Evolutionary conservation across 2,888 invertebrate species (phyloP).

Genomic region (Agelastica alni): DNA sequence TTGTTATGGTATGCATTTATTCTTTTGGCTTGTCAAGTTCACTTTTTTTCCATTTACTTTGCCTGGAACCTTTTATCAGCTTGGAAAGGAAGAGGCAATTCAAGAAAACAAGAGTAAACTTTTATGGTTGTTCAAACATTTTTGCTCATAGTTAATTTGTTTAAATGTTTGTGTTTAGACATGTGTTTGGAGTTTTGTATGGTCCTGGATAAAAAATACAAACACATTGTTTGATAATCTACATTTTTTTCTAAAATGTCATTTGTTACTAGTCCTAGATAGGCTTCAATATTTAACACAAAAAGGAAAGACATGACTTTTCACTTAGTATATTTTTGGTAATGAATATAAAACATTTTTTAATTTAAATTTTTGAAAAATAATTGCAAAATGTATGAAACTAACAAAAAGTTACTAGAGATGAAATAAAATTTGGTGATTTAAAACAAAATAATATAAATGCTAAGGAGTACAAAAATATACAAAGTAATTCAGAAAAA

Average conservation of each 20-base stretch:
- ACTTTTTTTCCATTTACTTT: slow-evolving; percentile 83
- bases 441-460: no score
- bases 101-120: slow-evolving; percentile 63
- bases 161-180: slow-evolving; percentile 11
- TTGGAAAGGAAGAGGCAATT: slow-evolving; percentile 75
- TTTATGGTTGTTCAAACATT: background rate
- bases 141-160: slow-evolving; percentile 19
- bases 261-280: slow-evolving; percentile 1
- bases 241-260: background rate
- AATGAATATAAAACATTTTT: no score
- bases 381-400: no score
- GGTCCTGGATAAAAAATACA: background rate
- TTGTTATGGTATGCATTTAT: slow-evolving; percentile 92
- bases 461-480: no score
- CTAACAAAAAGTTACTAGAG: no score
- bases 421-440: no score
- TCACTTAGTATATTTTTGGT: no score
- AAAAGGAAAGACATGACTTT: no score
- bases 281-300: background rate
- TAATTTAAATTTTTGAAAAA: no score
- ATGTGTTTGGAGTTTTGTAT: background rate
- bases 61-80: slow-evolving; percentile 80
- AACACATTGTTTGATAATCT: background rate
- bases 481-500: background rate
- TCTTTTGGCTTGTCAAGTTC: slow-evolving; percentile 84